Conservation (phyloP, 2,797 vertebrate genomes). For the Anguilla marmorata region DNA sequence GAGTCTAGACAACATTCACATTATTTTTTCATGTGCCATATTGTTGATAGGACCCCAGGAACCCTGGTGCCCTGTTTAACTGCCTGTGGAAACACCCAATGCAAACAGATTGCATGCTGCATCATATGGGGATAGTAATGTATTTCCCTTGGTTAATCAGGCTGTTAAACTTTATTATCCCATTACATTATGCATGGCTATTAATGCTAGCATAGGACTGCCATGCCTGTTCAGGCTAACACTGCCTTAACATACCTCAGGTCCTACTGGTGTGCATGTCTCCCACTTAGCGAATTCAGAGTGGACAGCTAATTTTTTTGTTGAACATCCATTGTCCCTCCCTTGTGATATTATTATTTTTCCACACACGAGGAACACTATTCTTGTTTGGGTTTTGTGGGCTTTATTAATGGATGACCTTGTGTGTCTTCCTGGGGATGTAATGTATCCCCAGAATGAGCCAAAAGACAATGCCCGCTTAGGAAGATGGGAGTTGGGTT, state of each 20-base stretch:
- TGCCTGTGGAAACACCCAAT: constrained; percentile 29
- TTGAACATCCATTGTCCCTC: constrained; percentile 1
- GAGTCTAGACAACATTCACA: constrained; percentile 13
- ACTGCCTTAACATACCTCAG: constrained; percentile 53
- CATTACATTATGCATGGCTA: constrained; percentile 59
- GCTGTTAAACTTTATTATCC: constrained; percentile 68
- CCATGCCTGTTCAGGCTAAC: constrained; percentile 57
- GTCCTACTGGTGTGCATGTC: not conserved
- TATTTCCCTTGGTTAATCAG: constrained; percentile 64
- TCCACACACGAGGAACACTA: not conserved
- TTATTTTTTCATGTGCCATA: constrained; percentile 54
- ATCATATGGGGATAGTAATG: constrained; percentile 47
- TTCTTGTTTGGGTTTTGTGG: not conserved
- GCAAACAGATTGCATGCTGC: constrained; percentile 51
- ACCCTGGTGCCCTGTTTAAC: not conserved
- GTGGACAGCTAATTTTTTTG: constrained; percentile 2
- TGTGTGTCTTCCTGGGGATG: not conserved
- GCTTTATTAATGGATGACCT: not conserved
- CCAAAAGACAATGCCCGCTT: not conserved
- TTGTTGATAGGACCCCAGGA: constrained; percentile 46
- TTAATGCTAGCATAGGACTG: constrained; percentile 55
- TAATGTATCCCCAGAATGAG: not conserved
- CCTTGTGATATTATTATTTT: not conserved
- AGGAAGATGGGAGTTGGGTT: not conserved
- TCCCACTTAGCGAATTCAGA: not conserved